Evolutionary conservation across 2,797 vertebrate species (phyloP), one percentile per base, ranked within the genome.

Genomic region (Spinibarbus caldwelli): DNA sequence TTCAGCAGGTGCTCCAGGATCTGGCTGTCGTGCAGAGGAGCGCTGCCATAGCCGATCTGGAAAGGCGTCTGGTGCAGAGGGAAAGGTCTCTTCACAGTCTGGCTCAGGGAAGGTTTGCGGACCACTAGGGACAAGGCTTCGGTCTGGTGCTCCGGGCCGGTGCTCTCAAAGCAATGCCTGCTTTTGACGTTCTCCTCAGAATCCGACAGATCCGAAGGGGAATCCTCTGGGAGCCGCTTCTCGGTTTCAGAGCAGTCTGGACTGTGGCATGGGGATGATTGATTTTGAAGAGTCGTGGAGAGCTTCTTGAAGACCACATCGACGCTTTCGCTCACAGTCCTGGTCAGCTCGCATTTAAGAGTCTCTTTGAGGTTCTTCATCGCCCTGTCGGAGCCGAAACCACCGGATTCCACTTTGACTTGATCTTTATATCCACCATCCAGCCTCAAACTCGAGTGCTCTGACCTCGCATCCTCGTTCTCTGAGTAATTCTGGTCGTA

Each of bases 321-420:
- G 78, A 99, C 95, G 31, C 96, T 97, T 70, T 92, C 94, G 47
- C 93, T 96, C 0, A 96, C 93, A 6, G 95, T 96, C 36, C 90
- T 94, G 5, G 94, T 95, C 86, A 99, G 92, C 92, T 99, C 97
- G 0, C 93, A 93, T 90, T 96, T 97, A 86, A 99, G 91, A 12
- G 93, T 89, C 81, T 97, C 96, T 8, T 97, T 95, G 21, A 97
- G 93, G 68, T 91, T 92, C 78, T 82, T 94, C 15, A 90, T 92
- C 81, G 94, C 95, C 0, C 73, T 91, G 59, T 93, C 93, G 38
- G 91, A 90, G 8, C 92, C 81, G 83, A 92, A 78, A 86, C 83
- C 90, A 77, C 81, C 59, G 14, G 2, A 72, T 17, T 73, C 86
- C 0, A 52, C 82, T 85, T 93, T 93, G 73, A 84, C 89, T 78